A percentile compares a stretch with the other conserved stretches of the same genome.
phyloP scores from a whole-genome alignment of 1,140 invertebrate species.

The Drosophila triauraria region DNA sequence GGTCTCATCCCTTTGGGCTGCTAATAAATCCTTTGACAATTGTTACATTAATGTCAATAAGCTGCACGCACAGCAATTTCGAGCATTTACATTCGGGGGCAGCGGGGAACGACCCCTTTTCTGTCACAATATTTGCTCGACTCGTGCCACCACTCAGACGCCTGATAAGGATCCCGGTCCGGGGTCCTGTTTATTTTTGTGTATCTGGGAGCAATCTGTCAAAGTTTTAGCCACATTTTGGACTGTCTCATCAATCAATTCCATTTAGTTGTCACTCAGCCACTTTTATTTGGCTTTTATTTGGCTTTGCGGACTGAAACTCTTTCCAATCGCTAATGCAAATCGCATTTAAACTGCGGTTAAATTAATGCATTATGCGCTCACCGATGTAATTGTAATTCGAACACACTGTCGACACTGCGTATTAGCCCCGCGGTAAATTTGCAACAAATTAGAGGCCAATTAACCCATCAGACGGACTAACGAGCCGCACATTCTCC shows the following conservation, averaged over 20 bases:
- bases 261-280: slow-evolving; percentile 62
- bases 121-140: slow-evolving; percentile 63
- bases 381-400: slow-evolving; percentile 32
- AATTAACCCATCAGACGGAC: slow-evolving; percentile 68
- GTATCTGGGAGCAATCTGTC: slow-evolving; percentile 67
- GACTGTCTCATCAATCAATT: slow-evolving; percentile 76
- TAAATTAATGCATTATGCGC: slow-evolving; percentile 22
- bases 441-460: slow-evolving; percentile 75
- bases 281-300: slow-evolving; percentile 43
- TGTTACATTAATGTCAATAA: slow-evolving; percentile 85
- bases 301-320: slow-evolving; percentile 5
- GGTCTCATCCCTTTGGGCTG: slow-evolving; percentile 20
- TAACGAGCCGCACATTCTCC: slow-evolving; percentile 36
- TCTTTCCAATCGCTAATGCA: neutral
- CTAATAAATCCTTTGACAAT: slow-evolving; percentile 85
- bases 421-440: slow-evolving; percentile 15
- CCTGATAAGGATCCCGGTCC: slow-evolving; percentile 52
- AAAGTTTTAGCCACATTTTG: slow-evolving; percentile 70
- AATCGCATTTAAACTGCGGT: slow-evolving; percentile 18
- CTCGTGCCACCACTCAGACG: slow-evolving; percentile 48
- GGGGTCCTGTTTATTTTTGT: slow-evolving; percentile 39
- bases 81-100: slow-evolving; percentile 65
- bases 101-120: slow-evolving; percentile 44
- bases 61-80: slow-evolving; percentile 61
- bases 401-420: slow-evolving; percentile 38